Base-by-base conservation (phyloP, 1,140 invertebrate genomes). In the Oryctes rhinoceros region DNA sequence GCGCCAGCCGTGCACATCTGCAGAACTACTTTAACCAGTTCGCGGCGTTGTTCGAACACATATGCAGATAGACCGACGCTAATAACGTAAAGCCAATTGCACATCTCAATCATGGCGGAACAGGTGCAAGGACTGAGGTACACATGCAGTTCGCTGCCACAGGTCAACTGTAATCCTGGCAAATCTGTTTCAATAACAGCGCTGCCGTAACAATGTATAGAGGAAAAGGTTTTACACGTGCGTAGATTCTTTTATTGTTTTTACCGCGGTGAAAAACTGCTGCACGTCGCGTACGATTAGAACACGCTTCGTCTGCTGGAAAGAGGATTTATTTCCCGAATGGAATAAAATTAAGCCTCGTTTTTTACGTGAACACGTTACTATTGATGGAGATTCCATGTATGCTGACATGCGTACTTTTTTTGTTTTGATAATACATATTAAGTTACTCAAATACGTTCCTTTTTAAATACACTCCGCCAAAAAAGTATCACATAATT, bases 51-150 rank as follows among this genome's bases (percentile, higher is more conserved):
- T 13, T 67, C 5, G 24, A 18, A 71, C 65, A 24, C 35, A 37
- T 24, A 13, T 10, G 24, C 65, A 71, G 24, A 71, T 24, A 24
- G 65, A 71, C 24, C 65, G 20, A 62, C 20, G 53, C 53, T 62
- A 62, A 62, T 62, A 62, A 62, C 13, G 15, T 24, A 37, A 15
- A 71, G 65, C 11, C 65, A 71, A 71, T 24, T 71, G 65, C 65
- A 71, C 24, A 71, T 71, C 65, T 71, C 35, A 71, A 71, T 30
- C 65, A 24, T 71, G 24, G 65, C 1, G 65, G 20, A 35, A 37
- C 65, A 71, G 65, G 65, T 71, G 65, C 65, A 71, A 37, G 65
- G 49, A 15, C 9, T 9, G 65, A 59, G 13, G 7, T 59, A 59
- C 65, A 24, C 4, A 10, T 10, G 24, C 24, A 71, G 13, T 24